Evolutionary conservation across 2,888 invertebrate species (phyloP), one percentile per base, ranked within the genome.

Genomic region (Mimumesa dahlbomi): DNA sequence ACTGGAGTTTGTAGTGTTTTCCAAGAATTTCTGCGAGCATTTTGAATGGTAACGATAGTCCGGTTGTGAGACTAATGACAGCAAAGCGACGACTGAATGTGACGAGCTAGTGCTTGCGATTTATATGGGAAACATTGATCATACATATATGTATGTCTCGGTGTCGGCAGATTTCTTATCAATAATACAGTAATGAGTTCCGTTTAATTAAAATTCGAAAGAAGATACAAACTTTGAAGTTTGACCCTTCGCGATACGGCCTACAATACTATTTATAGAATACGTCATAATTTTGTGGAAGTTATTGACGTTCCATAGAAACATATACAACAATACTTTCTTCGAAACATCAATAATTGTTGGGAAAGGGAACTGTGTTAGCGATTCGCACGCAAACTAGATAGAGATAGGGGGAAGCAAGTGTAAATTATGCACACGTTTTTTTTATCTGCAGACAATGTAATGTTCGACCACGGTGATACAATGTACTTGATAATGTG

Each of bases 1-100:
- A 92, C 70, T 91, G 90, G 89, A 97, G 92, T 89, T 96, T 96
- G 92, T 95, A 97, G 89, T 94, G 94, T 90, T 94, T 95, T 88
- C 95, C 95, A 9, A 90, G 82, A 82, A 90, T 89, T 38, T 67
- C 79, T 19, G 76, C 74, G 57, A 76, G 13, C 73, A 78, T 56
- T 43, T 57, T 22, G 14, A 40, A 48, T 18, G 50, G 22, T 36
- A 19, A 34, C 19, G 25, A 7, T 1, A 0, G 25, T 31, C 7
- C 6, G 22, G 59, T 63, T 22, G 29, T n/a, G 21, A 25, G 18
- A 58, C 18, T 14, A 19, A 16, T 22, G 48, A 43, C 46, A 49
- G 48, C 22, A 21, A 6, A 22, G 40, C 16, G n/a, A 14, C 34
- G 25, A 78, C 75, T 79, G 62, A 62, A 48, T 21, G 22, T 5